Evolutionary conservation across 2,888 invertebrate species (phyloP).

Genomic region (Galerucella pusilla): DNA sequence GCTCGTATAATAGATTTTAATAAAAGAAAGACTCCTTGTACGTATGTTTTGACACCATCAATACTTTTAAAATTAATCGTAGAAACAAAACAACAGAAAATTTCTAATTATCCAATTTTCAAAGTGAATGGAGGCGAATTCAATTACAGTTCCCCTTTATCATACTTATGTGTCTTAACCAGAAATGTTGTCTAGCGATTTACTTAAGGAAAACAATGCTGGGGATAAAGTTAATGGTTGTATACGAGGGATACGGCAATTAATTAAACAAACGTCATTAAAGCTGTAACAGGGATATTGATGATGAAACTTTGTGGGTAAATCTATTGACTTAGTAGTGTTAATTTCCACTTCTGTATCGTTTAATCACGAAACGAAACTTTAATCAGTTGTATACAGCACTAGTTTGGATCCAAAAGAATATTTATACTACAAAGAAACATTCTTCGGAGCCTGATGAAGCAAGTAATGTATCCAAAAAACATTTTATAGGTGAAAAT

Average conservation of each 20-base stretch:
- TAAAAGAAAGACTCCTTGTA: background rate
- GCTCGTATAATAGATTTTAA: background rate
- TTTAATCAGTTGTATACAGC: too few relatives aligned
- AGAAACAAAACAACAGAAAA: conserved; percentile 1
- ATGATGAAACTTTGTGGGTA: too few relatives aligned
- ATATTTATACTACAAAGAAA: too few relatives aligned
- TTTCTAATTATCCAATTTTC: conserved; percentile 7
- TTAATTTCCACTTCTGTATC: too few relatives aligned
- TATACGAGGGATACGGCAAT: background rate
- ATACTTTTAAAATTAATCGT: background rate
- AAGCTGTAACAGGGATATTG: background rate
- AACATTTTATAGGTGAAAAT: too few relatives aligned
- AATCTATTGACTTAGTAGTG: too few relatives aligned
- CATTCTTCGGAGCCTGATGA: too few relatives aligned
- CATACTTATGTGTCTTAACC: background rate
- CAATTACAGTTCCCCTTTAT: conserved; percentile 2
- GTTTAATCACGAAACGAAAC: too few relatives aligned
- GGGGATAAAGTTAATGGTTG: background rate
- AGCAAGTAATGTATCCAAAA: too few relatives aligned
- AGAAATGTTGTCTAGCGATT: conserved; percentile 5
- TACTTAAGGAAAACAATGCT: background rate
- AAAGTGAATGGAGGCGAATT: background rate
- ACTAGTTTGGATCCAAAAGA: too few relatives aligned
- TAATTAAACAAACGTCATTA: background rate
- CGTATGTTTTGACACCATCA: background rate